Evolutionary conservation across 2,113 vertebrate species (phyloP), one percentile per base, ranked within the genome.

Genomic region (Lathamus discolor): DNA sequence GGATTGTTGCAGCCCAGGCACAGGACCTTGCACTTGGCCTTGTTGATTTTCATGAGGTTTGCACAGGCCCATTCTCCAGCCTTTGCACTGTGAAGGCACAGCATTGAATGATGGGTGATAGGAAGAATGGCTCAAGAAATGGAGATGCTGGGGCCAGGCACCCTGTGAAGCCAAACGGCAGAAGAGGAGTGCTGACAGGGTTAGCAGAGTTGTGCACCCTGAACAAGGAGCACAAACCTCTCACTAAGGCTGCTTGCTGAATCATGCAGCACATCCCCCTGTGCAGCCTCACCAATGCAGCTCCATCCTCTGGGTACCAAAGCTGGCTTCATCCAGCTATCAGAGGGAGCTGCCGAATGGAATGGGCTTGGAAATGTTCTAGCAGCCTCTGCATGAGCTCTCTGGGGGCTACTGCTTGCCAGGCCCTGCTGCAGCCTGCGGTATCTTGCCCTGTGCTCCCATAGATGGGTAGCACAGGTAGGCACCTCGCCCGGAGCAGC

Each of bases 271-370:
- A 55, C 67, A 28, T 22, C 41, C 59, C 4, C 0, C 17, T 1
- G 33, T 15, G 63, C 73, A 74, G 33, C 75, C 66, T 39, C 0
- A 0, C 14, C 0, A 0, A 10, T 1, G 0, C 55, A 67, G 55
- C 46, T 77, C 70, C 57, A 18, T 93, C 48, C 87, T 62, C 7
- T 6, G 48, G 35, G 25, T 83, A 18, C 23, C 0, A 0, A 48
- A 63, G 18, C 12, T 0, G 16, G 35, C 22, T 85, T 13, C 75
- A 77, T 62, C 70, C 88, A 86, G 28, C 83, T 92, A 86, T 75
- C 86, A 33, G 4, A 0, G 59, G 23, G 25, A 4, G 6, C 43
- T 5, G 1, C 54, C 18, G 73, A 54, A 9, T 1, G 85, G 95
- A 54, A 8, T 1, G 85, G 95, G 57, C 85, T 48, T 52, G 41